phyloP scores from a whole-genome alignment of 2,888 invertebrate species.

The Dryobotodes eremita region DNA sequence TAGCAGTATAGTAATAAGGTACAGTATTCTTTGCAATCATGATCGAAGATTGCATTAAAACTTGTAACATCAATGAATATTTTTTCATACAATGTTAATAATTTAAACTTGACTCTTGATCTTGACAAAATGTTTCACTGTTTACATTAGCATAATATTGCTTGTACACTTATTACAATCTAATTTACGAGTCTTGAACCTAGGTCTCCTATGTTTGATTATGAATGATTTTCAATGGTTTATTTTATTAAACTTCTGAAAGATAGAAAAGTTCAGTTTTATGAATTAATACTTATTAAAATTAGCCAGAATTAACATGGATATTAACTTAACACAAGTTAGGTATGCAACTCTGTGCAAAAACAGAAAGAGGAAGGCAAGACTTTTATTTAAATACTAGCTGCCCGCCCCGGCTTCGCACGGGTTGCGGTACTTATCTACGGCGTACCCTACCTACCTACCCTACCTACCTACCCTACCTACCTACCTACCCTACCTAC shows the following conservation, averaged over 20 bases:
- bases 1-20: neutral
- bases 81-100: neutral
- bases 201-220: neutral
- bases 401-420: no score
- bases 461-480: no score
- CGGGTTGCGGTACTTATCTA: no score
- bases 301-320: neutral
- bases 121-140: conserved; percentile 5
- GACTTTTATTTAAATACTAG: conserved; percentile 12
- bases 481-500: no score
- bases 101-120: conserved; percentile 29
- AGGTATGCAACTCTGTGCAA: neutral
- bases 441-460: no score
- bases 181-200: neutral
- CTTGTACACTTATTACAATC: neutral
- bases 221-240: neutral
- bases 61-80: neutral
- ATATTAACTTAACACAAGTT: neutral
- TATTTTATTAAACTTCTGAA: neutral
- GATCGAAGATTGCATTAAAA: neutral
- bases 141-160: conserved; percentile 19
- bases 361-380: neutral
- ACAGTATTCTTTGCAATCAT: neutral
- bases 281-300: neutral
- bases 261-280: neutral